Base-by-base conservation (phyloP, 2,113 vertebrate species). In the Menidia beryllina region DNA sequence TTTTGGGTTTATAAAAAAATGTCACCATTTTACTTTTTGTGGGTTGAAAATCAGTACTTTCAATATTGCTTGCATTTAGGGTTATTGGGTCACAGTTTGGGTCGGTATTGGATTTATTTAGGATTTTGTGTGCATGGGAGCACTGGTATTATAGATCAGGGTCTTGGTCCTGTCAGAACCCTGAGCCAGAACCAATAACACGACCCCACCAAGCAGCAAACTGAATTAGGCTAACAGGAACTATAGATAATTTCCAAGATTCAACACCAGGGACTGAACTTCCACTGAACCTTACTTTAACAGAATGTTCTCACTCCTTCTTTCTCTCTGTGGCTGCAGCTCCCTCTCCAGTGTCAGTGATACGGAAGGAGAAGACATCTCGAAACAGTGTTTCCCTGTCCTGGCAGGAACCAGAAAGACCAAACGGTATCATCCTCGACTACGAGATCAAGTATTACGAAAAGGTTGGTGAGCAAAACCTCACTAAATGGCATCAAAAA, bases 371-470 rank as follows among this genome's bases (percentile, higher is more conserved):
- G 82, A 95, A 95, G 87, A 96, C 95, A 0, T 97, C 97, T 74
- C 93, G 96, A 87, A 98, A 96, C 91, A 98, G 96, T 3, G 95
- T 98, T 58, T 95, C 95, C 68, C 91, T 99, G 55, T 98, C 96
- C 57, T 99, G 97, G 97, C 94, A 96, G 86, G 95, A 98, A 86
- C 97, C 97, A 0, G 96, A 99, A 69, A 94, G 97, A 76, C 97
- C 97, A 34, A 99, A 99, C 48, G 98, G 97, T 64, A 99, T 99
- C 86, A 99, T 99, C 88, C 82, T 99, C 78, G 98, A 99, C 94
- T 99, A 99, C 15, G 98, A 99, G 91, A 97, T 99, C 94, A 99
- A 99, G 89, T 99, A 99, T 93, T 99, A 98, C 20, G 97, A 99
- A 93, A 99, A 99, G 97, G 98, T 99, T 86, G 84, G 96, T 86